A percentile compares a stretch with the other conserved stretches of the same genome.
These are phyloP conservation scores for Podiceps cristatus DNA, from an alignment of 2,113 vertebrate species.

Conservation along the genomic window DNA sequence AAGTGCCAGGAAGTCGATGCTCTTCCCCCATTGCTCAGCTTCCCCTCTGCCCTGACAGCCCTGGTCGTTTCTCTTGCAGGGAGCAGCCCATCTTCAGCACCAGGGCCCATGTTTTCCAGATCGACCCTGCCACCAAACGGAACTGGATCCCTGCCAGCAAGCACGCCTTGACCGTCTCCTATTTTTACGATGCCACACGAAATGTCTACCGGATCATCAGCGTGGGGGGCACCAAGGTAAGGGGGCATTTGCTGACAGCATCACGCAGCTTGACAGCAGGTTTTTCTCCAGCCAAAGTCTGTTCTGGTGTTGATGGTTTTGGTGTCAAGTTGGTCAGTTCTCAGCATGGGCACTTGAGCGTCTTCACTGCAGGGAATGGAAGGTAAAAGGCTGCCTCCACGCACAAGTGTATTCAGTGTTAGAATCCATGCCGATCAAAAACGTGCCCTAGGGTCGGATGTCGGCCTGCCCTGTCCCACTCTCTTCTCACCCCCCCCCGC, in stretches of 20 bases:
- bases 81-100: conserved; percentile 97
- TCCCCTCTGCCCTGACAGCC: not conserved
- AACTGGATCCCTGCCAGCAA: conserved; percentile 98
- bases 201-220: conserved; percentile 97
- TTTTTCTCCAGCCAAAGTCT: not conserved
- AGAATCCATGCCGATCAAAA: not conserved
- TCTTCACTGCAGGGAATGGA: not conserved
- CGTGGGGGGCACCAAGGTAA: conserved; percentile 94
- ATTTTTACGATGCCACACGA: conserved; percentile 92
- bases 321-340: not conserved
- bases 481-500: not conserved
- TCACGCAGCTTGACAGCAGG: accelerated
- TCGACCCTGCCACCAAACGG: conserved; percentile 92
- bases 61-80: conserved; percentile 69
- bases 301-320: not conserved
- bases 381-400: accelerated
- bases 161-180: conserved; percentile 93
- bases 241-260: not conserved
- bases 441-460: not conserved
- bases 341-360: accelerated
- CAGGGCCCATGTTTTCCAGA: conserved; percentile 96
- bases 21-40: accelerated
- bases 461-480: accelerated
- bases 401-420: not conserved
- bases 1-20: not conserved